Base-by-base conservation (phyloP, 2,113 vertebrate species). In the Kryptolebias marmoratus region DNA sequence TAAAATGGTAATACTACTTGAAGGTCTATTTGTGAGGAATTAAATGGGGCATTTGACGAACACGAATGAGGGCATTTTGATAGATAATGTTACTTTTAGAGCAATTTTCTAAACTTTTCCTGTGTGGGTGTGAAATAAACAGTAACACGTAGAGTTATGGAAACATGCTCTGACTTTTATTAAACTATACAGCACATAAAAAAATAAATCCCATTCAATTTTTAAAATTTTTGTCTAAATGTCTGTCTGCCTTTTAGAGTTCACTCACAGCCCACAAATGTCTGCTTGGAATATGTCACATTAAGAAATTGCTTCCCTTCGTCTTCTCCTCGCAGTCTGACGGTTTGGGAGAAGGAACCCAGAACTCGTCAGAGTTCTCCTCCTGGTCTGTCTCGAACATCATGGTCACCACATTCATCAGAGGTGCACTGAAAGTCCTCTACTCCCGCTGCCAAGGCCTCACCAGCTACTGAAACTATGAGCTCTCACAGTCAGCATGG, bases 401-500 rank as follows among this genome's bases (percentile, higher is more conserved):
- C 89, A 84, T 90, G 89, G 72, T 64, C 71, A 47, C 52, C 58
- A 47, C 47, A 16, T 57, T 48, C 18, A 45, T 57, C 68, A 31
- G 77, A 88, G 90, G 88, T 81, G 85, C 84, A 39, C 77, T 89
- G 89, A 91, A 80, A 81, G 71, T 61, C 71, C 68, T 30, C 62
- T 27, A 47, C 81, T 79, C 68, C 71, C 48, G 53, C 59, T 31
- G 47, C 69, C 58, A 56, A 59, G 48, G 62, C 75, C 64, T 55
- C 73, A 45, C 36, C 58, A 47, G 48, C 66, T 32, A 55, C 68
- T 62, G 32, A 12, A 63, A 73, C 68, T 11, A 94, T 94, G 93
- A 93, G 68, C 83, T 92, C 91, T 72, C 91, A 92, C 79, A 87
- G 84, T 65, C 88, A 72, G 54, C 81, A 87, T 91, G 92, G 93